Evolutionary conservation across 2,113 vertebrate species (phyloP), one percentile per base, ranked within the genome.

Genomic region (Triplophysa tibetana): DNA sequence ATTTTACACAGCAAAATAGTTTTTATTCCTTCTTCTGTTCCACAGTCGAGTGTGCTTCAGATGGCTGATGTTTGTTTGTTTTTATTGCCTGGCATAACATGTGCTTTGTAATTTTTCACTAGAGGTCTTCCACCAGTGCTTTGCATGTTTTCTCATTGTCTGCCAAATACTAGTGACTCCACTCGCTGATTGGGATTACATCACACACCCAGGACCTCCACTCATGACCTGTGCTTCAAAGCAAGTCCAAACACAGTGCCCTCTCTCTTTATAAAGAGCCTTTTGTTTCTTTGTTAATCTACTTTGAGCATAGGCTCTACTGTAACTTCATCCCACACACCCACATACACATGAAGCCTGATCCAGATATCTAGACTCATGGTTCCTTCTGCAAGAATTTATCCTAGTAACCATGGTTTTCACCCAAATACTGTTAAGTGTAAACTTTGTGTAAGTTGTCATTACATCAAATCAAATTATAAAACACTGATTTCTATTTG

Each of bases 201-300:
- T 78, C 75, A 82, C 67, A 82, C 56, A 75, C 23, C 50, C 65
- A 38, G 78, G 77, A 43, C 45, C 78, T 82, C 45, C 50, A 56
- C 80, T 76, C 78, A 77, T 77, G 77, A 79, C 77, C 80, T 54
- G 72, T 70, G 83, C 83, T 81, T 81, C 79, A 84, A 84, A 81
- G 83, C 75, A 77, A 75, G 69, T 66, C 75, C 72, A 82, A 82
- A 77, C 54, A 54, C 80, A 82, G 73, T 52, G 70, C 67, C 63
- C 64, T n/a, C 56, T 61, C 43, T 67, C 29, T 56, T 73, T 63
- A 82, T 77, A 82, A 85, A 80, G 84, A 69, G 68, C 56, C 70
- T 63, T 80, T 85, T 82, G 80, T 85, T 62, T 82, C 60, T 60
- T 23, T 9, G 75, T 80, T 85, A 85, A 82, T 85, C 77, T 82